Conservation (phyloP, 2,888 invertebrate genomes). For the Chromoteleia sp. region DNA sequence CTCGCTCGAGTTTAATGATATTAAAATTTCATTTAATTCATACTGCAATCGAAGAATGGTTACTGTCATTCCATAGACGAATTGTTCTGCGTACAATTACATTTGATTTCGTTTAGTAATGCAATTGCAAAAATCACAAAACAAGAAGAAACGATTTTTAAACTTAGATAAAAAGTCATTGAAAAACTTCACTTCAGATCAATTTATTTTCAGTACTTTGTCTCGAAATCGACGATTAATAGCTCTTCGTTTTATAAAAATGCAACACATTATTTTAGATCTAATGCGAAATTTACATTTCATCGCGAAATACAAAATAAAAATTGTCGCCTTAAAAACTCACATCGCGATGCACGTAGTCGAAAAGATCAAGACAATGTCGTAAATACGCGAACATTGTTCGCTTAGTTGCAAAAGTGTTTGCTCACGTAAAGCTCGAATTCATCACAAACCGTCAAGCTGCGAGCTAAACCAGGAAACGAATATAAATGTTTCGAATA, state of each 20-base stretch:
- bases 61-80: too few species aligned
- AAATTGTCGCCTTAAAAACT: conserved; percentile 20
- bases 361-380: conserved; percentile 32
- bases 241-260: too few species aligned
- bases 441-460: conserved; percentile 49
- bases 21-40: conserved; percentile 28
- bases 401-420: conserved; percentile 24
- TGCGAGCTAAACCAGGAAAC: conserved; percentile 19
- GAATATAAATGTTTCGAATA: conserved; percentile 36
- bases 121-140: too few species aligned
- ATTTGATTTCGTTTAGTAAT: too few species aligned
- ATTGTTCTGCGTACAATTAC: too few species aligned
- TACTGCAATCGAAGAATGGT: conserved; percentile 15
- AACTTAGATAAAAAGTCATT: too few species aligned
- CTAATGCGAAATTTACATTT: conserved; percentile 6
- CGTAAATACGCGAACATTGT: conserved; percentile 24
- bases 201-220: too few species aligned
- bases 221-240: too few species aligned
- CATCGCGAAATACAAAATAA: conserved; percentile 22
- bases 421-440: conserved; percentile 44
- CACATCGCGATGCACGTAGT: conserved; percentile 8
- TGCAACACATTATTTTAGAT: background rate
- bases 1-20: conserved; percentile 8
- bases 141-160: too few species aligned
- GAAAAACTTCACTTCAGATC: too few species aligned